Evolutionary conservation across 2,888 invertebrate genomes (phyloP), one percentile per base, ranked within the genome.

Genomic region (Temnothorax rugatulus): DNA sequence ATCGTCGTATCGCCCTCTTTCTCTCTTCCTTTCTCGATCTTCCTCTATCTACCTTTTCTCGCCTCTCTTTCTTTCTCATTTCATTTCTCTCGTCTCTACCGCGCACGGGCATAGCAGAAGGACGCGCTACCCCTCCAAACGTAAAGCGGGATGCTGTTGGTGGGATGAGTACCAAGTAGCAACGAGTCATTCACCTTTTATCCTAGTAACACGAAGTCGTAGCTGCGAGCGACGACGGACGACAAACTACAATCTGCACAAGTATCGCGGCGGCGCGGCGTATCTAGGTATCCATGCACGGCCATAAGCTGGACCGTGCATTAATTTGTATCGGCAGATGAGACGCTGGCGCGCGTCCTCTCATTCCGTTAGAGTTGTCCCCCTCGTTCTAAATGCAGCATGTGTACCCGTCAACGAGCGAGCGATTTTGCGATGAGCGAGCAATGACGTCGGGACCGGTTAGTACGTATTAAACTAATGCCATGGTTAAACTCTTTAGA

Each of bases 151-250:
- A 92, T 92, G 92, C 93, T 92, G 93, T 90, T 86, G 92, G 91
- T 90, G 91, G 92, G 91, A 92, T 92, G 90, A 91, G 90, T 88
- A 81, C 59, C 85, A 89, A 87, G 91, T 91, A 90, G 91, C 91
- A 90, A 86, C 91, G 93, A 93, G 94, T 94, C 94, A 93, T 95
- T 95, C 94, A 95, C 94, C 94, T 95, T 94, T 95, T 95, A 95
- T 95, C 94, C 94, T 94, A 95, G 94, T 95, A 94, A 94, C 94
- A 94, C 94, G 93, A 93, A 94, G 93, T 93, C 92, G 92, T 91
- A 92, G 92, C 92, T 92, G 90, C 91, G 90, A 91, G 92, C 92
- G 91, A 92, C 89, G 91, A 91, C 87, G 91, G 89, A 90, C 91
- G 92, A 92, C 92, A 92, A 93, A 92, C 91, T 92, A 91, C 91